Evolutionary conservation across 1,140 invertebrate species (phyloP).

Genomic region (Tyrophagus putrescentiae): DNA sequence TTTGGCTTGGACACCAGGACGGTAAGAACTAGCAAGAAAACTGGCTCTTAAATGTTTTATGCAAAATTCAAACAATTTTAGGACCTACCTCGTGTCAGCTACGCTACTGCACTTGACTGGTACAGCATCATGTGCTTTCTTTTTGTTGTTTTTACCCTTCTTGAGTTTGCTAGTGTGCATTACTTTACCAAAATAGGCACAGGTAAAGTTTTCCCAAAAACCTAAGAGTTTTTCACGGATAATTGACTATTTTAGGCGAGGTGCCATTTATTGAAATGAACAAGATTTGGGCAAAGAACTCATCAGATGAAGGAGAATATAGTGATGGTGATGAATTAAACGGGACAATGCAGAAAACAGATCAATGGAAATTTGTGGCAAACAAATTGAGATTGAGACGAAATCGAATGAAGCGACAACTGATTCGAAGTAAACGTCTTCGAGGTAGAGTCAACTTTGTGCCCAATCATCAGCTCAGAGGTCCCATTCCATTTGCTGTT

Average conservation of each 20-base stretch:
- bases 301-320: conserved; percentile 5
- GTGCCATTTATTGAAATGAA: conserved; percentile 22
- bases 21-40: no score
- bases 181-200: conserved; percentile 68
- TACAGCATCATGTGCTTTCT: conserved; percentile 84
- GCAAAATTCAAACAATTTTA: no score
- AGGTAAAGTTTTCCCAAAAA: conserved; percentile 19
- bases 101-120: conserved; percentile 37
- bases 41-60: no score
- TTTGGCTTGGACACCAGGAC: conserved; percentile 78
- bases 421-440: neutral
- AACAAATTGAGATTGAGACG: conserved; percentile 1
- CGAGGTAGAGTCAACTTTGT: neutral
- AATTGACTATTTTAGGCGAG: conserved; percentile 17
- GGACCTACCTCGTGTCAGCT: conserved; percentile 75
- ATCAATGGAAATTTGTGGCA: neutral
- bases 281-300: conserved; percentile 18
- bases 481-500: neutral
- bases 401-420: neutral
- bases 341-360: neutral
- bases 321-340: neutral
- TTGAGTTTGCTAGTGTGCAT: conserved; percentile 85
- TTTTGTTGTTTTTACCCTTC: conserved; percentile 76
- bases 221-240: neutral
- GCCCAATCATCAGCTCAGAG: neutral